Evolutionary conservation across 2,888 invertebrate species (phyloP), one percentile per base, ranked within the genome.

Genomic region (Lochmaea capreae): DNA sequence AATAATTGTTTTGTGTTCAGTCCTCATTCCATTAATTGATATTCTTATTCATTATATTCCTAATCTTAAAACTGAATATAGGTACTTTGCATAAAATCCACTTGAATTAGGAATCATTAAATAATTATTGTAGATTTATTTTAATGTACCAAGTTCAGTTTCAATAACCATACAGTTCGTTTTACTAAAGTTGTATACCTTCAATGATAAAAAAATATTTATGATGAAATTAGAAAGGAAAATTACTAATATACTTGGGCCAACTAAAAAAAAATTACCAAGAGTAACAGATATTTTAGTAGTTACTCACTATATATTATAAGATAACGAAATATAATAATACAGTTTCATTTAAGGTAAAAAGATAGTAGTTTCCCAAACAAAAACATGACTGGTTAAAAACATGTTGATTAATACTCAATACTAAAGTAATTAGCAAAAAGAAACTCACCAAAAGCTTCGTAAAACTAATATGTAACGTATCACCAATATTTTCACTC

Each of bases 141-240:
- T 16, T 9, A 18, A 16, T 54, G 3, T 16, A 54, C 10, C n/a
- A n/a, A n/a, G n/a, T 16, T 54, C 0, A 10, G 16, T 54, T 18
- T 16, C 10, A 16, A n/a, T 49, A 49, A 49, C 46, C n/a, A 14
- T 49, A 5, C 14, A 49, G 14, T 26, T 72, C 11, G 3, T 18
- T 67, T 62, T 43, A 67, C 11, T 54, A 12, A 10, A 65, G 18
- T 10, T 22, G 43, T 2, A 16, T 58, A 58, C 18, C 12, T 58
- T 26, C 22, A 12, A 54, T 14, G 58, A 59, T 18, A 11, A 22
- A 49, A 62, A 69, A 16, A 1, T 14, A 43, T 8, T 46, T 62
- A 58, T 78, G 77, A 76, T 74, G 79, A 68, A 79, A 79, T 78
- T 79, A 6, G 78, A 79, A 79, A 77, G 79, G 75, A 70, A 54